Evolutionary conservation across 2,888 invertebrate genomes (phyloP).

Genomic region (Monopis laevigella): DNA sequence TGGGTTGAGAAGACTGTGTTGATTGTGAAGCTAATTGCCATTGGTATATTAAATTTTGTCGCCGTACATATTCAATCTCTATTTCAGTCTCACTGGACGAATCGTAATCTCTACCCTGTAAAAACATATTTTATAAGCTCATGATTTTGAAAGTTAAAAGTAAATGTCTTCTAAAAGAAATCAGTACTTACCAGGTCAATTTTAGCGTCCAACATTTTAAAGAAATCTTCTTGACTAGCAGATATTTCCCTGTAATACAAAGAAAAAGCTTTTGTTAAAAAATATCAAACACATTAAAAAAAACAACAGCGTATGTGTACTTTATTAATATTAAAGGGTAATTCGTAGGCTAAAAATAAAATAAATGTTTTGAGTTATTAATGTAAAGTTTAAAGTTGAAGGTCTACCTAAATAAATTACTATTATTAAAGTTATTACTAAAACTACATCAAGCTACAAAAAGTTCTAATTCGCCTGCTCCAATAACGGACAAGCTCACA

Average conservation of each 20-base stretch:
- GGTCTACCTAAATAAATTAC: no score
- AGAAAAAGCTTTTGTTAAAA: no score
- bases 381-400: no score
- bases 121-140: slow-evolving; percentile 3
- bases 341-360: no score
- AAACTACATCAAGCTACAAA: no score
- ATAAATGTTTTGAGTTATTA: no score
- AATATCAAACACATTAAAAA: no score
- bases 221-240: slow-evolving; percentile 90
- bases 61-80: slow-evolving; percentile 72
- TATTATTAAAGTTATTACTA: no score
- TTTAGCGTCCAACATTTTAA: slow-evolving; percentile 92
- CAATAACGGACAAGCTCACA: no score
- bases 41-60: slow-evolving; percentile 74
- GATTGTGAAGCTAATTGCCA: slow-evolving; percentile 79
- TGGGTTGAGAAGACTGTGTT: slow-evolving; percentile 42
- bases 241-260: slow-evolving; percentile 81
- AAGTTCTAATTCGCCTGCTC: no score
- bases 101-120: slow-evolving; percentile 84
- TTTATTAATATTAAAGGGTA: no score
- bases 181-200: slow-evolving; percentile 79
- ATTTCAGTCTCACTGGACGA: slow-evolving; percentile 80
- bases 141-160: not conserved
- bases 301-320: no score
- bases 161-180: not conserved